Percentiles rank a stretch among this genome's conserved stretches.
Conservation (phyloP, 2,888 invertebrate genomes). For the Tholera decimalis region DNA sequence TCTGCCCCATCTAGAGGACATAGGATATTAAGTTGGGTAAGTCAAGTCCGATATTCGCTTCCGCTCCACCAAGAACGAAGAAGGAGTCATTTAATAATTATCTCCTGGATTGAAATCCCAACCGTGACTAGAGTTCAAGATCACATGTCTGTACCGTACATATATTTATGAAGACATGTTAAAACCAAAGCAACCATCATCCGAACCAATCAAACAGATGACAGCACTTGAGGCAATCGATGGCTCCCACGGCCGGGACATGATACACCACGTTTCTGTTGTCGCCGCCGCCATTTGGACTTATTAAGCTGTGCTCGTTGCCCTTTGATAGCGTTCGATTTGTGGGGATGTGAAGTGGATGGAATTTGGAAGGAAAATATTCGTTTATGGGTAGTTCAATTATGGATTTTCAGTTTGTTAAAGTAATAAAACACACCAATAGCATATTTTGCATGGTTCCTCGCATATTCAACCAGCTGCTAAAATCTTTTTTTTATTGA, state of each 20-base stretch:
- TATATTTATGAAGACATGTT: slow-evolving; percentile 15
- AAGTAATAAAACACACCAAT: no score
- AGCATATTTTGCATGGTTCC: no score
- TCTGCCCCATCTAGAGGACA: no score
- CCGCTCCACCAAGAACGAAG: no score
- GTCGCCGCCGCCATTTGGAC: slow-evolving; percentile 86
- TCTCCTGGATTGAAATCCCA: no score
- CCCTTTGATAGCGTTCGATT: slow-evolving; percentile 70
- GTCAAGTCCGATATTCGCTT: no score
- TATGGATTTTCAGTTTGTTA: no score
- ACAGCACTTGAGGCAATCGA: slow-evolving; percentile 84
- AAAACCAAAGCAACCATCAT: slow-evolving; percentile 40
- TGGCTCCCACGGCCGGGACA: slow-evolving; percentile 82
- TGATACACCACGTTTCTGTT: slow-evolving; percentile 78
- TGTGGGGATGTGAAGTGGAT: slow-evolving; percentile 71
- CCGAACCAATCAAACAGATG: slow-evolving; percentile 72
- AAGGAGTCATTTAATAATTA: no score
- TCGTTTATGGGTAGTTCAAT: no score
- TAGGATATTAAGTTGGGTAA: no score
- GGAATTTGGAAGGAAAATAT: background rate
- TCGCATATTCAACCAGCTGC: no score
- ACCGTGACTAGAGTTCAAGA: slow-evolving; percentile 1
- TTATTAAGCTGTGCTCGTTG: slow-evolving; percentile 85
- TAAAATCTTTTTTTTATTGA: no score
- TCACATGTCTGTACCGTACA: background rate